Percentiles rank a stretch among this genome's conserved stretches.
phyloP scores from a whole-genome alignment of 1,140 invertebrate species.

The Bombus pyrosoma region DNA sequence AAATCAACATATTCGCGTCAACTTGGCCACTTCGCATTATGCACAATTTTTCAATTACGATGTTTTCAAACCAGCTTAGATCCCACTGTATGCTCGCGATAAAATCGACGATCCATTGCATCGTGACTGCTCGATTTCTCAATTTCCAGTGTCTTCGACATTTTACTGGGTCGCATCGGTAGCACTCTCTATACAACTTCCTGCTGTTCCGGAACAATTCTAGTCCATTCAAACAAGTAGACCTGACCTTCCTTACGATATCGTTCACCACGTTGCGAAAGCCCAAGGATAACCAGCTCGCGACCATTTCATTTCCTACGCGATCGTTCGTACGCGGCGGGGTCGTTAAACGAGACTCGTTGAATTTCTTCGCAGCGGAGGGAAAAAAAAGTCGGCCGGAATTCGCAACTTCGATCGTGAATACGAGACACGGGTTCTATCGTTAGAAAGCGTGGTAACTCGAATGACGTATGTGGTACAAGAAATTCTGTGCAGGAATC shows the following conservation, averaged over 20 bases:
- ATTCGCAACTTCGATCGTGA: conserved; percentile 53
- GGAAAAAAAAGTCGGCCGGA: conserved; percentile 33
- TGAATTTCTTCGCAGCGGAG: not conserved
- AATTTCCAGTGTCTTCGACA: conserved; percentile 34
- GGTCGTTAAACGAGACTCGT: not conserved
- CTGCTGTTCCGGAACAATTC: conserved; percentile 19
- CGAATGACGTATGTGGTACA: conserved; percentile 67
- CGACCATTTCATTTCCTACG: conserved; percentile 2
- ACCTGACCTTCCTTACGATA: conserved; percentile 50
- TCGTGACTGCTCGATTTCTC: not conserved
- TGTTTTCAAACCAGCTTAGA: not conserved
- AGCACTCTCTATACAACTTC: conserved; percentile 9
- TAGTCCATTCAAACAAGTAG: conserved; percentile 41
- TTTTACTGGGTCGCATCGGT: conserved; percentile 38
- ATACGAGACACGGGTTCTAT: conserved; percentile 61
- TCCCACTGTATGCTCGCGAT: not conserved
- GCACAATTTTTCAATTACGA: too few relatives aligned
- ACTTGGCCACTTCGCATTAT: too few relatives aligned
- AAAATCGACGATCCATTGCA: not conserved
- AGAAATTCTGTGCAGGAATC: conserved; percentile 59
- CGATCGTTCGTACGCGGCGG: not conserved
- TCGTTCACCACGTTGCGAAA: conserved; percentile 33
- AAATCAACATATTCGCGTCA: rapidly evolving
- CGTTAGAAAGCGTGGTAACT: conserved; percentile 69
- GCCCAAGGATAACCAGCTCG: conserved; percentile 32